Conservation (phyloP, 2,797 vertebrate genomes). For the Leptoclinus maculatus region DNA sequence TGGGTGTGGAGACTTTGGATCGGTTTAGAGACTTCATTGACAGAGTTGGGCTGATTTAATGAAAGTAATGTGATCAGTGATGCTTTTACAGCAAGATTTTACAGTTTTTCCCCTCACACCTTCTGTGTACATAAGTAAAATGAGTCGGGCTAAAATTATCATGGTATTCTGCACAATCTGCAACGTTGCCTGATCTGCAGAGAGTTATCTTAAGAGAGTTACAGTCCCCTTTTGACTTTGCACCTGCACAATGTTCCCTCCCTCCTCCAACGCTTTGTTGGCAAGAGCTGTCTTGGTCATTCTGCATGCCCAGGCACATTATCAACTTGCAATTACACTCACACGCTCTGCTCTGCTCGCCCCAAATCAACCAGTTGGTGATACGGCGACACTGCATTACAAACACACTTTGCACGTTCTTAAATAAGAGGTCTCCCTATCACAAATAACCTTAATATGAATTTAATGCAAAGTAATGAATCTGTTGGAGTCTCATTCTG, state of each 20-base stretch:
- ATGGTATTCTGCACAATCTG: constrained; percentile 28
- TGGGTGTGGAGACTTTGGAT: background rate
- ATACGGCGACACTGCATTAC: constrained; percentile 60
- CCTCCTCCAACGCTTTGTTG: constrained; percentile 53
- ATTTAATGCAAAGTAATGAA: constrained; percentile 95
- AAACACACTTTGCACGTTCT: constrained; percentile 69
- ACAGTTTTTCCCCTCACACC: background rate
- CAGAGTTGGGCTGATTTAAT: background rate
- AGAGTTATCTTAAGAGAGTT: constrained; percentile 53
- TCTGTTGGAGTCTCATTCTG: constrained; percentile 85
- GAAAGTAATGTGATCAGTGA: background rate
- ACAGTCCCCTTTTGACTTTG: constrained; percentile 66
- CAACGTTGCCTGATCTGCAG: constrained; percentile 37
- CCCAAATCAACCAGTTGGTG: constrained; percentile 75
- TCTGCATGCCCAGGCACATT: constrained; percentile 76
- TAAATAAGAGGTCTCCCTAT: constrained; percentile 91
- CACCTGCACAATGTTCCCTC: constrained; percentile 69
- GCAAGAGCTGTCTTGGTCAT: constrained; percentile 67
- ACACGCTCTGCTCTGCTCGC: constrained; percentile 52
- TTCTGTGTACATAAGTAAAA: constrained; percentile 1
- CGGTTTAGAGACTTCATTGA: background rate
- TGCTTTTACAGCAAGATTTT: background rate
- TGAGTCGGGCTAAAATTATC: constrained; percentile 13
- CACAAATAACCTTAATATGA: constrained; percentile 93
- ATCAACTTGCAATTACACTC: constrained; percentile 78